Evolutionary conservation across 1,140 invertebrate species (phyloP), one percentile per base, ranked within the genome.

Genomic region (Macrocentrus cingulum): DNA sequence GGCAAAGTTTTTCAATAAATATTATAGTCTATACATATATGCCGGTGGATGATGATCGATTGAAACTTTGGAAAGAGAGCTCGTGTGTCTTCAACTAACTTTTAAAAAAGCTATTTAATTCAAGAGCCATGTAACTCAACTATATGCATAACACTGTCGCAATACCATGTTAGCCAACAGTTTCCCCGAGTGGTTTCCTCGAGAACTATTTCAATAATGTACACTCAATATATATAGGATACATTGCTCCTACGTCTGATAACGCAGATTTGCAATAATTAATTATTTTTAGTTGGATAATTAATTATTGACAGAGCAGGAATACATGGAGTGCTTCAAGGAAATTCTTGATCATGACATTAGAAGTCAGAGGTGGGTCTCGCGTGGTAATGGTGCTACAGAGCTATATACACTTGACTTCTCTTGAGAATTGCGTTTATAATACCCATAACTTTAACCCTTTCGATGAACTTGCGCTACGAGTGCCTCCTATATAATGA

Each of bases 281-380:
- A 60, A 60, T 60, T 56, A 60, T 49, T 34, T 46, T 23, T 37
- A 60, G 22, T 51, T 16, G 5, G 48, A 51, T 25, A 36, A 34
- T 34, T 9, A 19, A 29, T 18, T 2, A 5, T 20, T 18, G 23
- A 20, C 7, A 22, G 34, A 36, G 20, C 11, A 18, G 37, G n/a
- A n/a, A n/a, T n/a, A n/a, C n/a, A n/a, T n/a, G 41, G 50, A 23
- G 18, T 29, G 20, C 19, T 9, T 49, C 36, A 41, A 32, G 59
- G 46, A 32, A 25, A 49, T 42, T 60, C 59, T 56, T 36, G 52
- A 60, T 60, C 59, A 60, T 46, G 58, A 60, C 52, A 60, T 60
- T 54, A 54, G 37, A 42, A 51, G 37, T 29, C 18, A 37, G 15
- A 16, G 39, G 11, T n/a, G n/a, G n/a, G n/a, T n/a, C n/a, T n/a